These are phyloP conservation scores for Stictonetta naevosa DNA, from an alignment of 2,113 vertebrate genomes.

Conservation along the genomic window DNA sequence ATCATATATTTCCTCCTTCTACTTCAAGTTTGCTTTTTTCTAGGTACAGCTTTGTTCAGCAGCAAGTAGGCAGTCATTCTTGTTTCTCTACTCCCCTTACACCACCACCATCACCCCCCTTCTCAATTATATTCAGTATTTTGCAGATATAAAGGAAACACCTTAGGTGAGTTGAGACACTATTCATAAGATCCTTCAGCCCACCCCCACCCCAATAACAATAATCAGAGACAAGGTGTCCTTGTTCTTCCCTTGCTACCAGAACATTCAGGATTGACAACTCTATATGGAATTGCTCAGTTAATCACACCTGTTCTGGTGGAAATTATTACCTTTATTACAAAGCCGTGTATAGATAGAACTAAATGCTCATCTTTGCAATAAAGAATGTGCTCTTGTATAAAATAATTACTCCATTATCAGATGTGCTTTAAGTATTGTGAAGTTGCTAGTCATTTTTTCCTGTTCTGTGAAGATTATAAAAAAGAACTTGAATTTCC, in stretches of 20 bases:
- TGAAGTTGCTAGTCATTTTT: constrained; percentile 62
- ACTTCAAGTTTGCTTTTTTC: not conserved
- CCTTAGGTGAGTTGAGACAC: constrained; percentile 15
- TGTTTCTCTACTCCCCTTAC: not conserved
- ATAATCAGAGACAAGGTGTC: constrained; percentile 61
- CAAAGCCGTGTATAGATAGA: constrained; percentile 46
- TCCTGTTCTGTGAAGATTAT: constrained; percentile 14
- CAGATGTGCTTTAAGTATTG: constrained; percentile 39
- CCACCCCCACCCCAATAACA: constrained; percentile 29
- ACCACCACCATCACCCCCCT: not conserved
- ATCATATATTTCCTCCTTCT: not conserved
- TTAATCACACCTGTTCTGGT: constrained; percentile 61
- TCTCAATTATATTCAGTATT: constrained; percentile 8
- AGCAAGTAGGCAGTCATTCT: constrained; percentile 21
- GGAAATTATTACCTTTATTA: constrained; percentile 65
- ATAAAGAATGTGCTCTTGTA: constrained; percentile 56
- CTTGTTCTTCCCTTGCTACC: constrained; percentile 52
- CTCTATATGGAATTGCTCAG: constrained; percentile 4
- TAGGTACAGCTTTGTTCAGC: not conserved
- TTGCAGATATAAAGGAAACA: constrained; percentile 26
- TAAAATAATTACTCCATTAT: constrained; percentile 69
- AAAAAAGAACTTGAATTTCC: constrained; percentile 52
- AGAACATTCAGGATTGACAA: constrained; percentile 63
- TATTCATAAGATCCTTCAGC: constrained; percentile 32
- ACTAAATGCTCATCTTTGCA: constrained; percentile 58